Base-by-base conservation (phyloP, 2,113 vertebrate genomes). In the Mobula hypostoma region DNA sequence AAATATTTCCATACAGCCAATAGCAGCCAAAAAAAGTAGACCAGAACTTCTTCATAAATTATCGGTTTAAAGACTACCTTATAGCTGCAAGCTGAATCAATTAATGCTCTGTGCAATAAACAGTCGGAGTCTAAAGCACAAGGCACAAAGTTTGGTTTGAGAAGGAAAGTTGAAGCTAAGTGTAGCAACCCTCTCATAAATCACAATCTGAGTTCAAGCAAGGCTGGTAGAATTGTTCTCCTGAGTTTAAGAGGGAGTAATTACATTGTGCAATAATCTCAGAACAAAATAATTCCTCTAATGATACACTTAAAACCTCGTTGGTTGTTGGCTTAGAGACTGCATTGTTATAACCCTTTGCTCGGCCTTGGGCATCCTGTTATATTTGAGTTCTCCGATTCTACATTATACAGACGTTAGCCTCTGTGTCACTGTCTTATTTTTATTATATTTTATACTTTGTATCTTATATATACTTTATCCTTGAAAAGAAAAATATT, bases 41-140 rank as follows among this genome's bases (percentile, higher is more conserved):
- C 83, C 58, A 63, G 58, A 88, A 63, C 83, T n/a, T 61, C 29
- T 88, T 63, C 83, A 88, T 88, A 88, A 88, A 63, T 88, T 63
- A 88, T 88, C 58, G 56, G 27, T 88, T 48, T 88, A n/a, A 88
- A 88, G 27, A 63, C 58, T 88, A 88, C 83, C 56, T 63, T 88
- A 88, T 88, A 88, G 58, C 56, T n/a, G 83, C 83, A 88, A 88
- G 58, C 56, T 61, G 83, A 88, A 88, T 88, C 83, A 88, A 88
- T 88, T 88, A 63, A 88, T 61, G 83, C 83, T 88, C 61, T 88
- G 83, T 88, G 83, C 83, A 63, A 88, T 88, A 88, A 88, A 88
- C 27, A 88, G 83, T n/a, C 61, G 83, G 83, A 87, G 2, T 87
- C 83, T 24, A 87, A 87, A n/a, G 83, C 83, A 87, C 27, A 87